phyloP scores from a whole-genome alignment of 2,797 vertebrate genomes.

The Syndactyla subalaris region DNA sequence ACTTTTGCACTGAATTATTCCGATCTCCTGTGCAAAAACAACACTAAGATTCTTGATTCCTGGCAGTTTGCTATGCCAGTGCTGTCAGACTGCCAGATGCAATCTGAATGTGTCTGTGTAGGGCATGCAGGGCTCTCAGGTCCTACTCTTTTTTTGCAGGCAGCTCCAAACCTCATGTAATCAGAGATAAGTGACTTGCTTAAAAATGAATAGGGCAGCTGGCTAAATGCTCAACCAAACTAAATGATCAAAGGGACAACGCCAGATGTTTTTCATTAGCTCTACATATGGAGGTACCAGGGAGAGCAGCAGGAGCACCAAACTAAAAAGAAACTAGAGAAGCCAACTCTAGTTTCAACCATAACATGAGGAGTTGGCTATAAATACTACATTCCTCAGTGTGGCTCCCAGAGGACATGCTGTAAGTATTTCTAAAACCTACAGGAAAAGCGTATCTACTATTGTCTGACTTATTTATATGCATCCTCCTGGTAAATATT shows the following conservation, averaged over 20 bases:
- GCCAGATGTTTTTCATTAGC: constrained; percentile 78
- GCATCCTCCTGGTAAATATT: constrained; percentile 3
- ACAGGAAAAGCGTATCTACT: constrained; percentile 42
- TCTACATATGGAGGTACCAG: constrained; percentile 62
- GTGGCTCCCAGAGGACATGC: constrained; percentile 46
- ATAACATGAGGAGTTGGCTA: constrained; percentile 67
- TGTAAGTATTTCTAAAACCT: constrained; percentile 56
- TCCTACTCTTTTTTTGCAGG: neutral
- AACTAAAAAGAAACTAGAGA: constrained; percentile 75
- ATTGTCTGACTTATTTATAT: constrained; percentile 60
- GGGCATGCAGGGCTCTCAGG: neutral
- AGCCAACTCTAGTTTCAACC: constrained; percentile 74
- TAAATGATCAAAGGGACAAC: constrained; percentile 72
- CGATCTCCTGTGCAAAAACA: neutral
- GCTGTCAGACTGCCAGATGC: constrained; percentile 11
- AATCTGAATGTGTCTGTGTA: neutral
- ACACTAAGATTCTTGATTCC: neutral
- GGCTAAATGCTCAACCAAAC: constrained; percentile 73
- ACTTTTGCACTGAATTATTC: neutral
- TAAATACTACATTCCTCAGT: constrained; percentile 68
- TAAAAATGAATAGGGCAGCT: constrained; percentile 74
- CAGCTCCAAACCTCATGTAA: constrained; percentile 51
- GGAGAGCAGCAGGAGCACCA: constrained; percentile 70
- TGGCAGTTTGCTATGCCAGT: neutral
- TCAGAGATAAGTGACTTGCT: constrained; percentile 65